Conservation (phyloP, 2,888 invertebrate species). For the Acanthosepion esculentum region DNA sequence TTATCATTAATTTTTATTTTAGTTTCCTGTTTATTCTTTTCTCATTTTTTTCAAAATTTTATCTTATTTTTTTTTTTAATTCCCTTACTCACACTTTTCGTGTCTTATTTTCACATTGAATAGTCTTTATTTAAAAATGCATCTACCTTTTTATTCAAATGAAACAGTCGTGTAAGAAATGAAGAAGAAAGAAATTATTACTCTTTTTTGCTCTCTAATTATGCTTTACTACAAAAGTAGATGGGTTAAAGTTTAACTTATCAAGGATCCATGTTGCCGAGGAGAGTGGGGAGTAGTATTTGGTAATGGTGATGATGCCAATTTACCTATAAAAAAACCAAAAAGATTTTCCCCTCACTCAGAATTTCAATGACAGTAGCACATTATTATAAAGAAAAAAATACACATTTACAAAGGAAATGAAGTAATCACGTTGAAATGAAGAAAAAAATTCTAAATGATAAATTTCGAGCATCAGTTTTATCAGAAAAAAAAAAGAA, state of each 20-base stretch:
- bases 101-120: conserved; percentile 13
- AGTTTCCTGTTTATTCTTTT: conserved; percentile 5
- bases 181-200: neutral
- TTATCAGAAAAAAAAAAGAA: neutral
- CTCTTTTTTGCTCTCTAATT: neutral
- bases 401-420: too few relatives aligned
- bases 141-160: conserved; percentile 33
- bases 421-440: neutral
- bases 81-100: conserved; percentile 33
- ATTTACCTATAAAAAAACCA: neutral
- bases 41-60: neutral
- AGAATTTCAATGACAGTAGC: neutral
- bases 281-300: neutral
- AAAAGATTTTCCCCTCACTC: neutral
- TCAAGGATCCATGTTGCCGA: neutral
- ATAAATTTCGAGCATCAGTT: neutral
- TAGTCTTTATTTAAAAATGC: conserved; percentile 33
- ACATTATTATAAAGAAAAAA: too few relatives aligned
- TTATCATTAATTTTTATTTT: conserved; percentile 8
- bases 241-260: neutral
- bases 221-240: conserved; percentile 6
- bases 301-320: neutral
- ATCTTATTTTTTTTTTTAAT: neutral
- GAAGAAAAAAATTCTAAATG: neutral
- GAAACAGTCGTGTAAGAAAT: conserved; percentile 17